Evolutionary conservation across 53 echinoderm and acorn worm genomes (phyloP), one percentile per base, ranked within the genome.

Genomic region (Paelopatides confundens): DNA sequence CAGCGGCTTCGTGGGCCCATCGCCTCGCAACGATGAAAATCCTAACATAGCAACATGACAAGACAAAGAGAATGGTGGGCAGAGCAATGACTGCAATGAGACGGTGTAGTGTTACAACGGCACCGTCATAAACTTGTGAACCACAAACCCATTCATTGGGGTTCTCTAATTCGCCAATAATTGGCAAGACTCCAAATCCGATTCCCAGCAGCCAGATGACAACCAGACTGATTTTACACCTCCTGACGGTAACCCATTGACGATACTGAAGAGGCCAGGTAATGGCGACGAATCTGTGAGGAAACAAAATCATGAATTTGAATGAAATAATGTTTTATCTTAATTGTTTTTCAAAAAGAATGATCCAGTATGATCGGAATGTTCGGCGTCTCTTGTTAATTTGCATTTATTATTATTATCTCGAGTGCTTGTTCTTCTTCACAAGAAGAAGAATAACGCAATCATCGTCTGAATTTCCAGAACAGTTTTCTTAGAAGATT

Each of bases 131-230:
- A 40, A 29, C 65, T 14, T 24, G 24, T 6, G 36, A 35, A 37
- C 84, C 84, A 24, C 84, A 83, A 27, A 83, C 64, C 84, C 84
- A 83, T 37, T 83, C 84, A 30, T 83, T 35, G 11, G 84, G 84
- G 64, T 83, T 64, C 27, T 83, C 84, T 29, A 83, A 38, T 24
- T 39, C 65, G 13, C 63, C 65, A 21, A 83, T 27, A 5, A 65
- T 9, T 2, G 84, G 84, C 12, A 63, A 35, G 40, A 83, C 27
- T 12, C 84, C 84, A 36, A 83, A 83, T 12, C 23, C 39, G 13
- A 83, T 30, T 0, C 84, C 84, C n/a, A 83, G 35, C 8, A 83
- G 3, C 84, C 84, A 83, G 65, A 63, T 64, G 35, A 83, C 39
- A 13, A 64, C 3, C n/a, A 83, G 63, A 12, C 84, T 65, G 24